Evolutionary conservation across 2,888 invertebrate species (phyloP).

Genomic region (Seladonia tumulorum): DNA sequence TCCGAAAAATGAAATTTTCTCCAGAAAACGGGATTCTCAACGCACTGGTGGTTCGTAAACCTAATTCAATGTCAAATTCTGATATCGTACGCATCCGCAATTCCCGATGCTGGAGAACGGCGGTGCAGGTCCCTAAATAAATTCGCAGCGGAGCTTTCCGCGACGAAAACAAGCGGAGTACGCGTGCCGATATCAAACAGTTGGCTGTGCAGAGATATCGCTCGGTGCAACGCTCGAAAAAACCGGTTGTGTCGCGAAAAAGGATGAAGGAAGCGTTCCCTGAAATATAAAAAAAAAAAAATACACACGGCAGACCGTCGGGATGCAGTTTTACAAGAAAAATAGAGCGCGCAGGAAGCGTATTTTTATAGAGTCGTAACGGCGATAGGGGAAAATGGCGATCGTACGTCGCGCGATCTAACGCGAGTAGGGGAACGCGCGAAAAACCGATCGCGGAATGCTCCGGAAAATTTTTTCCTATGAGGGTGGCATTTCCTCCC

Average conservation of each 20-base stretch:
- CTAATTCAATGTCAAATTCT: neutral
- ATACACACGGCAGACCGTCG: no score
- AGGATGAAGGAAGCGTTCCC: neutral
- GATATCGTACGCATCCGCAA: neutral
- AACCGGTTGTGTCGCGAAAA: neutral
- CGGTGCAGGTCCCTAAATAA: neutral
- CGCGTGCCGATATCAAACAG: neutral
- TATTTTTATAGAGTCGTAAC: conserved; percentile 15
- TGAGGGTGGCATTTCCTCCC: neutral
- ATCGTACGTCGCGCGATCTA: conserved; percentile 14
- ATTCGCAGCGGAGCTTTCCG: neutral
- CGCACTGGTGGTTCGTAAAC: neutral
- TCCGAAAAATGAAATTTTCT: neutral
- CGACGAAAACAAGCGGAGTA: neutral
- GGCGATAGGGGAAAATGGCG: neutral
- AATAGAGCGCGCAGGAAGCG: neutral
- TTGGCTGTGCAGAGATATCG: neutral
- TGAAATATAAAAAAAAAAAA: neutral
- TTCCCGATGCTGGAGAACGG: neutral
- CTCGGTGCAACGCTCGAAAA: neutral
- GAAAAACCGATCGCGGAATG: conserved; percentile 36
- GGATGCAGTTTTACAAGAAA: neutral
- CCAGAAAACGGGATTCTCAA: neutral
- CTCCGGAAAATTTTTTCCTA: conserved; percentile 25
- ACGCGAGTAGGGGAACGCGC: conserved; percentile 2